These are phyloP conservation scores for Polyboroides typus DNA, from an alignment of 2,797 vertebrate species.

Conservation along the genomic window DNA sequence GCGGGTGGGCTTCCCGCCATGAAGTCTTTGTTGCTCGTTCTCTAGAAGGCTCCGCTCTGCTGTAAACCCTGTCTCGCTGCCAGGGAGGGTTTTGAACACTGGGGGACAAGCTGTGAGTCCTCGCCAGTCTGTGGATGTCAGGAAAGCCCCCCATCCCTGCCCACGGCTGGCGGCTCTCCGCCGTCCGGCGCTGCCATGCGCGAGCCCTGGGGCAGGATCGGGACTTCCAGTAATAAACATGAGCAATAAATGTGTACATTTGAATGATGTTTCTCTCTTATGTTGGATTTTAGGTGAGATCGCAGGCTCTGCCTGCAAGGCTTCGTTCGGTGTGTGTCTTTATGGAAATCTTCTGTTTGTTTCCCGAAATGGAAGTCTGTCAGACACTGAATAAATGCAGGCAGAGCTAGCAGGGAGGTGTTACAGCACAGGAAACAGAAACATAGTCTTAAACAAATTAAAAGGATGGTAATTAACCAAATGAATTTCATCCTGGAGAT, in stretches of 20 bases:
- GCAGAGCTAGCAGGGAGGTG: conserved; percentile 39
- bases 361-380: background rate
- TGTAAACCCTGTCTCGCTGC: background rate
- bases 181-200: rapidly evolving
- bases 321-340: background rate
- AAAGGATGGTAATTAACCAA: conserved; percentile 68
- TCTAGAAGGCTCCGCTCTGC: background rate
- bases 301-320: background rate
- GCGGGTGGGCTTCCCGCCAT: no score
- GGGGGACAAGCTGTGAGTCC: background rate
- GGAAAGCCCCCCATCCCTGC: background rate
- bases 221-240: background rate
- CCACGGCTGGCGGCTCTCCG: background rate
- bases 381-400: background rate
- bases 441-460: conserved; percentile 63
- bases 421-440: conserved; percentile 36
- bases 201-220: rapidly evolving
- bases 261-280: background rate
- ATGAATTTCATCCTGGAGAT: conserved; percentile 65
- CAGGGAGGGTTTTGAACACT: background rate
- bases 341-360: background rate
- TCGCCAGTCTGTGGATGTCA: rapidly evolving
- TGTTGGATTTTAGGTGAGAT: background rate
- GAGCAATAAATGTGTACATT: background rate
- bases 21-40: background rate